These are phyloP conservation scores for Gortyna flavago DNA, from an alignment of 2,888 invertebrate species.

Conservation along the genomic window DNA sequence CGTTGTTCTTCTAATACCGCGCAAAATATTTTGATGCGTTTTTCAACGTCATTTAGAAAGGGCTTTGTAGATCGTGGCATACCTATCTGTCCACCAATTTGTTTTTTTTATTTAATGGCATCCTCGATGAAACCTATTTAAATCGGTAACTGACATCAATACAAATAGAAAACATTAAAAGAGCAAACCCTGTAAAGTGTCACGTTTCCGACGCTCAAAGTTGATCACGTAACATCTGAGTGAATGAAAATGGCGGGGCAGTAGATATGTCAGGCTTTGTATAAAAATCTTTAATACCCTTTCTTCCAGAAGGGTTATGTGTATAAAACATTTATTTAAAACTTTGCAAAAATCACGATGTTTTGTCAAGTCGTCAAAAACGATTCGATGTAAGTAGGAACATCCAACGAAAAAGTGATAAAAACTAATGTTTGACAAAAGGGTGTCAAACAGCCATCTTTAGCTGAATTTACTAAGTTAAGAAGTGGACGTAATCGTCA, in stretches of 20 bases:
- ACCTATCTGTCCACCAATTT: too few relatives aligned
- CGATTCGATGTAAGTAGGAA: not conserved
- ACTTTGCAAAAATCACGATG: not conserved
- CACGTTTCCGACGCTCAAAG: too few relatives aligned
- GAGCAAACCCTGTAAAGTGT: too few relatives aligned
- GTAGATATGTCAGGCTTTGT: too few relatives aligned
- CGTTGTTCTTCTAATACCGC: not conserved
- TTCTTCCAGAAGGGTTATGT: not conserved
- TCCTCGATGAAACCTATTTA: too few relatives aligned
- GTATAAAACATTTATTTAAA: not conserved
- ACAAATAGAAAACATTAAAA: too few relatives aligned
- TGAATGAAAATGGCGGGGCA: too few relatives aligned
- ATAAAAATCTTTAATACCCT: too few relatives aligned
- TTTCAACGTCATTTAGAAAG: not conserved
- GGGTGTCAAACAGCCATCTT: conserved; percentile 53
- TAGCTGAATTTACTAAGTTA: conserved; percentile 44
- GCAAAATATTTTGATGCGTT: not conserved
- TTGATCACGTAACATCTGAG: too few relatives aligned
- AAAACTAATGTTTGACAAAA: conserved; percentile 54
- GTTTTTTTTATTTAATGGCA: too few relatives aligned
- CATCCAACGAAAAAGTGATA: conserved; percentile 16
- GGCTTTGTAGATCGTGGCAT: too few relatives aligned
- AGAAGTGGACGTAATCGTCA: conserved; percentile 42
- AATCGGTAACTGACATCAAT: too few relatives aligned
- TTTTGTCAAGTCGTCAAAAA: not conserved